Evolutionary conservation across 2,797 vertebrate genomes (phyloP).

Genomic region (Nannoperca obscura): DNA sequence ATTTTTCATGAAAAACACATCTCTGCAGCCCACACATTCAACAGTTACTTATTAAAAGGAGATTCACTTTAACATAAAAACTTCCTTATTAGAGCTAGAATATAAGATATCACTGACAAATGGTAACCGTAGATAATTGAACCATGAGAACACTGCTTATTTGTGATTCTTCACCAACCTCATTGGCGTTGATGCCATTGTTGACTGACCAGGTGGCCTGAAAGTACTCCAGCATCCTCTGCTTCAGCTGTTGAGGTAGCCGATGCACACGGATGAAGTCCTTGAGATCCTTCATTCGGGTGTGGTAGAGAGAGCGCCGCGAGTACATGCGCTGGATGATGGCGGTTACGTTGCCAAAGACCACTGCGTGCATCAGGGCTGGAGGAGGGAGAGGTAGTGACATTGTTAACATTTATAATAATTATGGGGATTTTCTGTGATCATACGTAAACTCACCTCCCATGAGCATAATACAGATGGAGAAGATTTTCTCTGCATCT

Average conservation of each 20-base stretch:
- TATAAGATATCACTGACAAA: background rate
- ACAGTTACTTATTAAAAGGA: background rate
- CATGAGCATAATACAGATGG: constrained; percentile 97
- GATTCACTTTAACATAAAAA: background rate
- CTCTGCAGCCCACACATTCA: constrained; percentile 11
- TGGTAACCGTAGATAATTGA: background rate
- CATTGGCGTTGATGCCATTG: constrained; percentile 95
- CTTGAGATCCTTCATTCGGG: constrained; percentile 96
- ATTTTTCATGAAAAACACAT: constrained; percentile 11
- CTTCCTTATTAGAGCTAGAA: background rate
- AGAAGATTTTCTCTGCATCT: constrained; percentile 96
- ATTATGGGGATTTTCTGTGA: background rate
- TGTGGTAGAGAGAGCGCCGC: constrained; percentile 95
- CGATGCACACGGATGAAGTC: constrained; percentile 95
- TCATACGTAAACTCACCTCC: constrained; percentile 84
- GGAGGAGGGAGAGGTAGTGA: constrained; percentile 22
- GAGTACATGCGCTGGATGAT: constrained; percentile 99
- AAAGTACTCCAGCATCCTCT: constrained; percentile 96
- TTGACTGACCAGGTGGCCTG: constrained; percentile 98
- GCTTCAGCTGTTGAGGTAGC: constrained; percentile 94
- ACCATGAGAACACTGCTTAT: background rate
- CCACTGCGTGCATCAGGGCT: constrained; percentile 98
- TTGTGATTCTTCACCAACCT: constrained; percentile 83
- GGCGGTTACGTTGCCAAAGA: constrained; percentile 97
- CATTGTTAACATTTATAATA: background rate